Base-by-base conservation (phyloP, 1,140 invertebrate genomes). In the Potamilus streckersoni region DNA sequence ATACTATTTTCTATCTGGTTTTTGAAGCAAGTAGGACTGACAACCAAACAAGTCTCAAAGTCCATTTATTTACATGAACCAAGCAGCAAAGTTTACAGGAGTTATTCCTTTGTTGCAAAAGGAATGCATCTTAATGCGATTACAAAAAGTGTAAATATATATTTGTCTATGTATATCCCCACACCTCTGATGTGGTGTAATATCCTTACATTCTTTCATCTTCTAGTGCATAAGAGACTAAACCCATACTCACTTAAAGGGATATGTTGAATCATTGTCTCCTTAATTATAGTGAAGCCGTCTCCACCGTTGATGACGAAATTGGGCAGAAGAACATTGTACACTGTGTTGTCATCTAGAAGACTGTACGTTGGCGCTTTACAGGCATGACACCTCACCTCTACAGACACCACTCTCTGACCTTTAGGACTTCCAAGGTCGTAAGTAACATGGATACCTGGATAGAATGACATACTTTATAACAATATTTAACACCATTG, bases 301-400 rank as follows among this genome's bases (percentile, higher is more conserved):
- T 95, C 94, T 19, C 94, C 94, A 14, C 94, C 94, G 2, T 89
- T 86, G 2, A 92, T 90, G 14, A 95, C 85, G 82, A 93, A 95
- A 69, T 91, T 91, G 58, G 91, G 90, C 55, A 93, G 89, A 5
- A 93, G 89, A 2, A 95, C 85, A 16, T 91, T 90, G 86, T 95
- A 95, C 58, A 90, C 72, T 19, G 73, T 71, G 20, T 85, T 79
- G 16, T 86, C 83, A 12, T 90, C 78, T 16, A 92, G 70, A 8
- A 84, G 86, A 17, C 92, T 88, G 83, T 93, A 95, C 2, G 79
- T 85, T 13, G 95, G 95, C 31, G 93, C 89, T 13, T 91, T 87
- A 85, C 95, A 95, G 5, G 91, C 86, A 11, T 91, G 87, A 82
- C 95, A 95, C 20, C 93, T 92, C 0, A 92, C 89, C 23, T 88